These are phyloP conservation scores for Phyllotis vaccarum DNA, from an alignment of 2,797 vertebrate species.

Conservation along the genomic window DNA sequence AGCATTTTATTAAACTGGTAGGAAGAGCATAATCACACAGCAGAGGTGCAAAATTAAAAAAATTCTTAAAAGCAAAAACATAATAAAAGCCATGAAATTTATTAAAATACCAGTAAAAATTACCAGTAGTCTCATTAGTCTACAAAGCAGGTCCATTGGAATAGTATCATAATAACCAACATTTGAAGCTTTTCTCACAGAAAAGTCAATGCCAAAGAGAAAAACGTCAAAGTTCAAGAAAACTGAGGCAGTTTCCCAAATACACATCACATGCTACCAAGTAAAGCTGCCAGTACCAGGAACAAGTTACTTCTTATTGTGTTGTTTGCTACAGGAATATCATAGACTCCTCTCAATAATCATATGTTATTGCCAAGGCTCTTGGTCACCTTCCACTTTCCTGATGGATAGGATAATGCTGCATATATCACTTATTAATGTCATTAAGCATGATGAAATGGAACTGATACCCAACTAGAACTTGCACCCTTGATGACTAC, in stretches of 20 bases:
- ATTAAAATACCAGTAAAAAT: not conserved
- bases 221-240: not conserved
- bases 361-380: not conserved
- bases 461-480: not conserved
- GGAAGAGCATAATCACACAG: too few relatives aligned
- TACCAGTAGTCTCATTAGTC: accelerated
- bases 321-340: not conserved
- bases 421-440: too few relatives aligned
- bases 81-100: not conserved
- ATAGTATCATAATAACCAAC: too few relatives aligned
- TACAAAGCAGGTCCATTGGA: not conserved
- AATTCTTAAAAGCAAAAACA: not conserved
- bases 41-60: not conserved
- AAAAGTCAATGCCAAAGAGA: not conserved
- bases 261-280: not conserved
- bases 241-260: not conserved
- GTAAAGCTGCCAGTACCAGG: not conserved
- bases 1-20: too few relatives aligned
- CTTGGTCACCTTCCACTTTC: not conserved
- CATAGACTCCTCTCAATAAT: not conserved
- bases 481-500: not conserved
- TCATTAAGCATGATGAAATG: too few relatives aligned
- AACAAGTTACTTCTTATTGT: not conserved
- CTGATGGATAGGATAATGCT: not conserved
- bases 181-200: not conserved